A percentile compares a stretch with the other conserved stretches of the same genome.
Evolutionary conservation across 2,113 vertebrate species (phyloP).

Genomic region (Eulemur rufifrons): DNA sequence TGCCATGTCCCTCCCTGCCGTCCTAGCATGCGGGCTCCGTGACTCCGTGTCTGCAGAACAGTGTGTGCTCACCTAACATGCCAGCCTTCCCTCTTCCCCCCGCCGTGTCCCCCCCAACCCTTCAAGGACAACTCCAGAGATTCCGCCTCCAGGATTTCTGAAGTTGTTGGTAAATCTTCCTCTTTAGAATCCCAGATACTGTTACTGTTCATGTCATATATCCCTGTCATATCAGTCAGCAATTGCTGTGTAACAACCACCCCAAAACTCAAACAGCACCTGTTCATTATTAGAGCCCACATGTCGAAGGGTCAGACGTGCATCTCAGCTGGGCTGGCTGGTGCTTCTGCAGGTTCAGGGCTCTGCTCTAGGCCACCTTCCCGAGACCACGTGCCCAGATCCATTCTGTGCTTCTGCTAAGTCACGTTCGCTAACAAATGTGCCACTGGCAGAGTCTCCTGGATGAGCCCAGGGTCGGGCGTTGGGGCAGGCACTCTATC

Average conservation of each 20-base stretch:
- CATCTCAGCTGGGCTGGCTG: background rate
- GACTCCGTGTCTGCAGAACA: background rate
- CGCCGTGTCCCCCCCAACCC: background rate
- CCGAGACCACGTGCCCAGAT: background rate
- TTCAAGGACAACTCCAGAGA: background rate
- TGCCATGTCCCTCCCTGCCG: fast-evolving
- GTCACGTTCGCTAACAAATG: background rate
- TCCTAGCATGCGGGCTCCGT: background rate
- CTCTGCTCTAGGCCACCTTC: background rate
- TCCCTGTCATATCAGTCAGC: background rate
- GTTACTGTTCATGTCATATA: background rate
- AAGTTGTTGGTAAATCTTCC: background rate
- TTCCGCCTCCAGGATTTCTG: background rate
- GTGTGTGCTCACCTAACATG: background rate
- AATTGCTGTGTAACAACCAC: background rate
- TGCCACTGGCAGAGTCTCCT: background rate
- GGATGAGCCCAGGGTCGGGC: no score
- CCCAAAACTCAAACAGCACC: background rate
- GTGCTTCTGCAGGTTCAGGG: background rate
- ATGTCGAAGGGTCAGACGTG: no score
- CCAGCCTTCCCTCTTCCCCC: background rate
- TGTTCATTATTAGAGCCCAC: background rate
- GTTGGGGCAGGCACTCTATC: background rate
- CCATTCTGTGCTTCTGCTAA: background rate
- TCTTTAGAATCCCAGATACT: background rate